Conservation (phyloP, 2,113 vertebrate genomes). For the Craseonycteris thonglongyai region DNA sequence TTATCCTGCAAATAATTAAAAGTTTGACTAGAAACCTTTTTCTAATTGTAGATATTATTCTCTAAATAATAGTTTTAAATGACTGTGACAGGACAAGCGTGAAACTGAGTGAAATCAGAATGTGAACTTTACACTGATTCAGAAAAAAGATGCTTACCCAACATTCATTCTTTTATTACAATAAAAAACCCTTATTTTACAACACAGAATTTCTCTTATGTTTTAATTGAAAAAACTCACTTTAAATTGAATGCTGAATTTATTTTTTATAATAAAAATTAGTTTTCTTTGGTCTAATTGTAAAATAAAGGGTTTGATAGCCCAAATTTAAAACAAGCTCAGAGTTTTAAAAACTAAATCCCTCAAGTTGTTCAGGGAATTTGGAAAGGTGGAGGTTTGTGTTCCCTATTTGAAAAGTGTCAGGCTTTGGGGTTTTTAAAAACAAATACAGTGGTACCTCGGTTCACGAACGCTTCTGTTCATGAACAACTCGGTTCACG, state of each 20-base stretch:
- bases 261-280: conserved; percentile 24
- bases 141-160: background rate
- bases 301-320: conserved; percentile 8
- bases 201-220: background rate
- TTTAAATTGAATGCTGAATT: background rate
- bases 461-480: too few relatives aligned
- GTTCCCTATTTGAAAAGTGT: background rate
- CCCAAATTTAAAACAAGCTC: background rate
- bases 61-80: background rate
- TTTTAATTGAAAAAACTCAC: conserved; percentile 15
- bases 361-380: background rate
- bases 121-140: background rate
- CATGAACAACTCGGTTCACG: too few relatives aligned
- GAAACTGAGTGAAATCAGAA: background rate
- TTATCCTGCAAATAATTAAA: background rate
- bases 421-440: background rate
- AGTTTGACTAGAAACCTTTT: background rate
- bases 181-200: background rate
- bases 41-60: background rate
- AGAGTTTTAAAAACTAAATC: background rate
- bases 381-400: background rate
- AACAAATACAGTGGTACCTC: too few relatives aligned
- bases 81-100: background rate
- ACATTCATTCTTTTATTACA: background rate
- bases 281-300: background rate